Evolutionary conservation across 1,140 invertebrate species (phyloP).

Genomic region (Pinna nobilis): DNA sequence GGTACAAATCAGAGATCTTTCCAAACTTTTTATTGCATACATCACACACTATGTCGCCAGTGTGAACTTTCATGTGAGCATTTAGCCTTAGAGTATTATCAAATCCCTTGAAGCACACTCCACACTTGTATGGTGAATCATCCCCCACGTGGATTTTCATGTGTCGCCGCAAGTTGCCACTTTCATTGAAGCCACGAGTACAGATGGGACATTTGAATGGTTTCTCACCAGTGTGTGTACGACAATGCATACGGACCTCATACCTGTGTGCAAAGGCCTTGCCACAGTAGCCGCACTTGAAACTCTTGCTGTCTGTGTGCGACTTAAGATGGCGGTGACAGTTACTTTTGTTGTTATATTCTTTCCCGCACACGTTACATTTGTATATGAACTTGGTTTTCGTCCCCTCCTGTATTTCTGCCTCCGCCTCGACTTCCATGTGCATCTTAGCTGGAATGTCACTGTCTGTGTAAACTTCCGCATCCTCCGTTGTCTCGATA

Average conservation of each 20-base stretch:
- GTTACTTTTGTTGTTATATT: conserved; percentile 39
- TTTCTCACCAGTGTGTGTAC: conserved; percentile 59
- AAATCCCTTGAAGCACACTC: conserved; percentile 44
- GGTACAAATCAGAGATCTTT: conserved; percentile 43
- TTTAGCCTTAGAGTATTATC: conserved; percentile 36
- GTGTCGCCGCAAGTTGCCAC: conserved; percentile 94
- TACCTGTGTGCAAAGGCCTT: conserved; percentile 41
- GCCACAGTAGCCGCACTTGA: conserved; percentile 42
- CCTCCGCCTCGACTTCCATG: conserved; percentile 42
- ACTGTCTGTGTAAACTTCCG: conserved; percentile 39
- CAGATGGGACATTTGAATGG: conserved; percentile 56
- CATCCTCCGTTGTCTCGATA: conserved; percentile 6
- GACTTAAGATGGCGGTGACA: conserved; percentile 41
- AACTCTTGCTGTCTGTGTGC: conserved; percentile 35
- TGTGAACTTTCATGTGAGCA: conserved; percentile 41
- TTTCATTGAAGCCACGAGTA: conserved; percentile 90
- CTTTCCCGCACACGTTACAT: conserved; percentile 45
- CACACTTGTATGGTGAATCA: conserved; percentile 45
- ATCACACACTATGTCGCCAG: conserved; percentile 39
- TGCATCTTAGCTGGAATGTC: conserved; percentile 41
- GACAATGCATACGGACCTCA: conserved; percentile 43
- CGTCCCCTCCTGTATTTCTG: conserved; percentile 13
- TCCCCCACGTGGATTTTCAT: conserved; percentile 52
- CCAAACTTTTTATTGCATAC: conserved; percentile 35
- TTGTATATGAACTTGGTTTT: conserved; percentile 43